These are phyloP conservation scores for Orthonevra nobilis DNA, from an alignment of 2,888 invertebrate genomes.

Conservation along the genomic window DNA sequence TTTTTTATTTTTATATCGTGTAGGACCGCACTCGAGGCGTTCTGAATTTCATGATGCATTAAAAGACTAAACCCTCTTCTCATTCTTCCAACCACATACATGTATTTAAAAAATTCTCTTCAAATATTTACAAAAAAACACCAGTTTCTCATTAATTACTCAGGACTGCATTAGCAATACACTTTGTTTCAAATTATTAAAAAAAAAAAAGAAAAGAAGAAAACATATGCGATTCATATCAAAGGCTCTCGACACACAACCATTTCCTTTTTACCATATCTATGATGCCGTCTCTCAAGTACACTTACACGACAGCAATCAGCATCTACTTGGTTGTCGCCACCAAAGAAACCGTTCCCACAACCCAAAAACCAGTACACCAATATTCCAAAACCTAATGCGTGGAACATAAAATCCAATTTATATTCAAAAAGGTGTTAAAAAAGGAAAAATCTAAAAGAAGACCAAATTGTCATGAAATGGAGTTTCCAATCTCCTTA, in stretches of 20 bases:
- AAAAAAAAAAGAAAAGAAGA: constrained; percentile 29
- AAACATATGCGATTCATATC: constrained; percentile 55
- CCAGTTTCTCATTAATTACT: constrained; percentile 36
- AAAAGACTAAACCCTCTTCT: too few species aligned
- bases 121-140: too few species aligned
- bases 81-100: too few species aligned
- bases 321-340: constrained; percentile 25
- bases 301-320: constrained; percentile 14
- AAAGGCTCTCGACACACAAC: constrained; percentile 31
- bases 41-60: too few species aligned
- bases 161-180: constrained; percentile 37
- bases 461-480: constrained; percentile 69
- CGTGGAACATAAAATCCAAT: constrained; percentile 77
- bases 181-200: constrained; percentile 27
- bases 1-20: too few species aligned
- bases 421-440: constrained; percentile 78
- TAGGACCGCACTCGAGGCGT: too few species aligned
- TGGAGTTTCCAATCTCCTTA: constrained; percentile 67
- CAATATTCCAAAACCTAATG: constrained; percentile 66
- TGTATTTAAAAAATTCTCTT: too few species aligned
- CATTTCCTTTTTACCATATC: constrained; percentile 17
- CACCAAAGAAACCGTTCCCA: constrained; percentile 38
- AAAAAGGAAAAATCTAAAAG: constrained; percentile 36
- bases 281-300: constrained; percentile 2
- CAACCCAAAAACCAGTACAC: too few species aligned